These are phyloP conservation scores for Agonopterix arenella DNA, from an alignment of 2,888 invertebrate genomes.

Conservation along the genomic window DNA sequence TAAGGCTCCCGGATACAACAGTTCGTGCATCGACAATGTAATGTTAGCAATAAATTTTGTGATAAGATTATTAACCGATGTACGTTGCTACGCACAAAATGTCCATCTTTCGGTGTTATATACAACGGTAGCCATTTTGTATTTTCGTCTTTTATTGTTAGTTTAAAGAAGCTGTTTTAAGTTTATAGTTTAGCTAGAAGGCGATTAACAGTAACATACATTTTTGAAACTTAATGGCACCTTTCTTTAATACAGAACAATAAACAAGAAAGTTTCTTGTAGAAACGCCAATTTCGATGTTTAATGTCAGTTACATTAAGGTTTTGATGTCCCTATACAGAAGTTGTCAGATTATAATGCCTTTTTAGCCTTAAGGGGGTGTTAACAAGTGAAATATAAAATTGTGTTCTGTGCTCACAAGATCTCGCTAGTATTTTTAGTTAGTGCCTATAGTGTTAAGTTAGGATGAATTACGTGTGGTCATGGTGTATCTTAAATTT, in stretches of 20 bases:
- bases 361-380: slow-evolving; percentile 61
- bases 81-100: slow-evolving; percentile 52
- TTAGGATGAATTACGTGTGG: slow-evolving; percentile 57
- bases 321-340: slow-evolving; percentile 59
- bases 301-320: slow-evolving; percentile 35
- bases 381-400: slow-evolving; percentile 42
- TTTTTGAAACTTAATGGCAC: background rate
- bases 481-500: slow-evolving; percentile 32
- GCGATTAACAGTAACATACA: background rate
- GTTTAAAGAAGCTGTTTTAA: background rate
- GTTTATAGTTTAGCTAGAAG: background rate
- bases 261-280: too few relatives aligned
- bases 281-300: slow-evolving; percentile 29
- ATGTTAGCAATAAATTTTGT: slow-evolving; percentile 68
- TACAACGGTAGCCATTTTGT: background rate
- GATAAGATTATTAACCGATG: slow-evolving; percentile 47
- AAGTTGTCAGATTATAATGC: slow-evolving; percentile 50
- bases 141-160: background rate
- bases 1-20: background rate
- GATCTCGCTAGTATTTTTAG: slow-evolving; percentile 76
- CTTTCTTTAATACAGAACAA: slow-evolving; percentile 11
- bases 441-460: slow-evolving; percentile 70
- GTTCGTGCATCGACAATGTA: slow-evolving; percentile 19
- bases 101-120: slow-evolving; percentile 15
- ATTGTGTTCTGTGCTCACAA: slow-evolving; percentile 73